Base-by-base conservation (phyloP, 2,888 invertebrate species). In the Carterocephalus palaemon region DNA sequence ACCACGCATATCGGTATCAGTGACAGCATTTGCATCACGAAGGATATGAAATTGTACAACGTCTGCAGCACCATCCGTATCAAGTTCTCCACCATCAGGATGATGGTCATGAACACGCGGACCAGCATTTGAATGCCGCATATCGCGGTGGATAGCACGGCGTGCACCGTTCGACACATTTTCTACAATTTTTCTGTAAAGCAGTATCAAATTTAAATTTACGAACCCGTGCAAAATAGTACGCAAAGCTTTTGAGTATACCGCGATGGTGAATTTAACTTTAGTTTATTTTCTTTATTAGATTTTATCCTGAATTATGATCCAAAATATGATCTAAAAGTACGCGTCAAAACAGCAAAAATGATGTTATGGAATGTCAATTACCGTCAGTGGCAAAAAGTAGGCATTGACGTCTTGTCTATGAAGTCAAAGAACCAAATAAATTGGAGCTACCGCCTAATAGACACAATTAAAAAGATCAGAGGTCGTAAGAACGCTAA, bases 1-100 rank as follows among this genome's bases (percentile, higher is more conserved):
- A 82, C 74, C 1, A 71, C 36, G 48, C 83, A 83, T 32, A 84
- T 77, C 0, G 83, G 83, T 54, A 83, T 59, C 0, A 84, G 63
- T 0, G 83, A 81, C 46, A 80, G 33, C 60, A 79, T 63, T 63
- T 84, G 83, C 8, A 82, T 57, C 36, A 80, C 0, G 40, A 79
- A 79, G 4, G 82, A 83, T 60, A 82, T 59, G 42, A 79, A 75
- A 60, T 82, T 84, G 60, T 84, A 84, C 1, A 75, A 6, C 1
- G 82, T 78, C 55, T 81, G 82, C 10, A 82, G 54, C 3, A 79
- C 22, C 79, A 80, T 79, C 39, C 79, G 62, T 42, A 84, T 64
- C 2, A 83, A 54, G 49, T 83, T 83, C 48, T 84, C 84, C 4
- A 81, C 39, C 82, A 81, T 80, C 15, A 85, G 68, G 26, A 84